Evolutionary conservation across 2,888 invertebrate species (phyloP).

Genomic region (Ophonus ardosiacus): DNA sequence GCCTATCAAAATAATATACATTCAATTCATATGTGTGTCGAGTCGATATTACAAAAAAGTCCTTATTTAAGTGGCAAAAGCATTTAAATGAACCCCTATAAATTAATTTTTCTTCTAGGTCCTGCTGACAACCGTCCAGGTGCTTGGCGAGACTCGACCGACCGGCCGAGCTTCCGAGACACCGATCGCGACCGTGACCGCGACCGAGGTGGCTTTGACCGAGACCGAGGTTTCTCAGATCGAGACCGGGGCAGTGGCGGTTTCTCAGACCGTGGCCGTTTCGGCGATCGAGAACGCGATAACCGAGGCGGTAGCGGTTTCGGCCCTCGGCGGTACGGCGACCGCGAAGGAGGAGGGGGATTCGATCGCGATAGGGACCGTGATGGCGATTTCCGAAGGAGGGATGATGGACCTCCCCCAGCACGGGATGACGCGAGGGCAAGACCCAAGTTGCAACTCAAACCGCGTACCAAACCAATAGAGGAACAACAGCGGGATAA

Average conservation of each 20-base stretch:
- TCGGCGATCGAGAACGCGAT: constrained; percentile 66
- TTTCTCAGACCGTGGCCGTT: constrained; percentile 67
- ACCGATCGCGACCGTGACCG: constrained; percentile 72
- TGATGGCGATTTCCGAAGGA: constrained; percentile 68
- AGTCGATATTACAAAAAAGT: no score
- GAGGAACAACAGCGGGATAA: constrained; percentile 71
- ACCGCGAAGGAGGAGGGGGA: constrained; percentile 70
- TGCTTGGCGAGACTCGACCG: constrained; percentile 77
- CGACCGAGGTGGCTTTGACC: constrained; percentile 67
- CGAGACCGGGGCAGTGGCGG: constrained; percentile 69
- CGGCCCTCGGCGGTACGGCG: constrained; percentile 67
- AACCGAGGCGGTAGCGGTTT: constrained; percentile 66
- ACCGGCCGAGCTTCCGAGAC: constrained; percentile 69
- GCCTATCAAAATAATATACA: no score
- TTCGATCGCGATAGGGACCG: constrained; percentile 67
- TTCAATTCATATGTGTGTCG: no score
- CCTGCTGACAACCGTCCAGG: constrained; percentile 75
- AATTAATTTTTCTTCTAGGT: constrained; percentile 44
- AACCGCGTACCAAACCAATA: constrained; percentile 88
- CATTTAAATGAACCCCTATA: neutral
- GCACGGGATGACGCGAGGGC: constrained; percentile 76
- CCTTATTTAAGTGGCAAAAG: neutral
- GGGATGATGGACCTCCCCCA: constrained; percentile 68
- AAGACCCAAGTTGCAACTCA: constrained; percentile 87
- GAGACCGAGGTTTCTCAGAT: constrained; percentile 67